These are phyloP conservation scores for Hypsibius dujardini DNA, from an alignment of 1,140 invertebrate species.

Conservation along the genomic window DNA sequence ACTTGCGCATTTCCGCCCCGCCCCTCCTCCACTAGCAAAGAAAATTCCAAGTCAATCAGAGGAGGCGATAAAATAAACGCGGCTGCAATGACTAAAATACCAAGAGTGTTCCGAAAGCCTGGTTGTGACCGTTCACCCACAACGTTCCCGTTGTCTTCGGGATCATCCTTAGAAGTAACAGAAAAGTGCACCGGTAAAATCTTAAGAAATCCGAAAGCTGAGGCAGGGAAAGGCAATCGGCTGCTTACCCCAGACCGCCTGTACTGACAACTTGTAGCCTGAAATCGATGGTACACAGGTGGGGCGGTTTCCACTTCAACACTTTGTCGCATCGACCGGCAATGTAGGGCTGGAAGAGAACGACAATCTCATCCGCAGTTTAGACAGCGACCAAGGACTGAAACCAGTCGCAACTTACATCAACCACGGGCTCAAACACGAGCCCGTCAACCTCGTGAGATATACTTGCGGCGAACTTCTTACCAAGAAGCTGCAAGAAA, in stretches of 20 bases:
- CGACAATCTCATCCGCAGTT: neutral
- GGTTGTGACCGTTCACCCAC: too few relatives aligned
- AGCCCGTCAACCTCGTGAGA: constrained; percentile 90
- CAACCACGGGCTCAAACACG: constrained; percentile 85
- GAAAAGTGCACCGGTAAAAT: too few relatives aligned
- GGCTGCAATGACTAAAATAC: too few relatives aligned
- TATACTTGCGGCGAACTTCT: constrained; percentile 65
- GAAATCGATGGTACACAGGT: constrained; percentile 90
- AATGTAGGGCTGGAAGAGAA: constrained; percentile 40
- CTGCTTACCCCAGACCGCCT: constrained; percentile 47
- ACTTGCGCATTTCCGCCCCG: constrained; percentile 43
- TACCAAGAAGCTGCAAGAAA: constrained; percentile 45
- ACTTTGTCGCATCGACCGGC: constrained; percentile 61
- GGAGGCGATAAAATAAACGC: too few relatives aligned
- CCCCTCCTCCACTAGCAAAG: constrained; percentile 37
- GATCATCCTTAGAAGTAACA: too few relatives aligned
- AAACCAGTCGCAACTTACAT: constrained; percentile 27
- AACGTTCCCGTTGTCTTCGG: too few relatives aligned
- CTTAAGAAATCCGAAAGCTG: too few relatives aligned
- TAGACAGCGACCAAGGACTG: too few relatives aligned
- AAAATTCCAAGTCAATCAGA: too few relatives aligned
- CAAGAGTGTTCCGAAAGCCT: too few relatives aligned
- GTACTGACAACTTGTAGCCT: constrained; percentile 58
- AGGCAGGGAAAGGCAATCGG: too few relatives aligned
- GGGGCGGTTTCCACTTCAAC: constrained; percentile 90